Base-by-base conservation (phyloP, 2,888 invertebrate species). In the Phengaris alcon region DNA sequence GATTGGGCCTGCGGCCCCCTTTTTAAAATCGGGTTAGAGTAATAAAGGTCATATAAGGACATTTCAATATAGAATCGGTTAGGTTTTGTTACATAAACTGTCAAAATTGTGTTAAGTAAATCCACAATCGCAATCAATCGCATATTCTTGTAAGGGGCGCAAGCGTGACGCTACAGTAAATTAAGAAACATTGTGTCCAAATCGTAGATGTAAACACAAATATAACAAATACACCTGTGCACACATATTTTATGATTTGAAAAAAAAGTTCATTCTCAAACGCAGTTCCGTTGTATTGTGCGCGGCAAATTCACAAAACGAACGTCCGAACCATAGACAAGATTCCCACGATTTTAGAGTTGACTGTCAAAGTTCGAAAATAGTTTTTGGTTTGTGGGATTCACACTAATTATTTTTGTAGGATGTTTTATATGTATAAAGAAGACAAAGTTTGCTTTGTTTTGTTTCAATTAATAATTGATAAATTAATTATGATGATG, bases 241-340 rank as follows among this genome's bases (percentile, higher is more conserved):
- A 89, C 79, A 91, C 87, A 88, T 80, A 35, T 35, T 35, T 64
- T 64, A 44, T 64, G 35, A 44, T 35, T 1, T 35, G 80, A 77
- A 82, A 75, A 81, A 86, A 85, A 82, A 76, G 75, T 80, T 80
- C 84, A 87, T 89, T 89, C 88, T 87, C 77, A 84, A 86, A 88
- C 90, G 91, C 90, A 91, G 91, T 88, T 89, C 90, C 90, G 91
- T 88, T 88, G 84, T 84, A 87, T 85, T 86, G 77, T 79, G 79
- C 73, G 70, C 78, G 68, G 57, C 48, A 69, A 76, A 75, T 76
- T 81, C 78, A 84, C 84, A 90, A 88, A 89, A 88, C 84, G 82
- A 84, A 84, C 80, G 81, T 79, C 80, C 77, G 80, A 80, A 75
- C 81, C 86, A 85, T 85, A 87, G 87, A 87, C 82, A 85, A 78